Percentiles rank a stretch among this genome's conserved stretches.
Evolutionary conservation across 1,140 invertebrate species (phyloP).

Genomic region (Cyrtorhinus lividipennis): DNA sequence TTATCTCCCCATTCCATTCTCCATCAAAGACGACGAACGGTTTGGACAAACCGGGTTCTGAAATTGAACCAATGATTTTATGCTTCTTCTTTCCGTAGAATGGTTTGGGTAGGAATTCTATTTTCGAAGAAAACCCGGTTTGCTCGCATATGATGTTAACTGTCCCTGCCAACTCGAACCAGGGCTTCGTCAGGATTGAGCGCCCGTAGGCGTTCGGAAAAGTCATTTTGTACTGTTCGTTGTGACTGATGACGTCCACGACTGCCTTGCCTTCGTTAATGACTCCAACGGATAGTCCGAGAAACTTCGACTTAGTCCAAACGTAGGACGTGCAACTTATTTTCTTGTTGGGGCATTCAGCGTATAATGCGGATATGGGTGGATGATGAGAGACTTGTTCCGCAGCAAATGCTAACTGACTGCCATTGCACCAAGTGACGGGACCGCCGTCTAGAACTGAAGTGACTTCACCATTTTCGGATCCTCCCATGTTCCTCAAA

Average conservation of each 20-base stretch:
- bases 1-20: not conserved
- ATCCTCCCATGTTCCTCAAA: no score
- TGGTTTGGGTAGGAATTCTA: not conserved
- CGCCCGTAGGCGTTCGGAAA: not conserved
- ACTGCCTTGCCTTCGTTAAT: not conserved
- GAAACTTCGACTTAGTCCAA: not conserved
- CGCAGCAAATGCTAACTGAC: conserved; percentile 79
- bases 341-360: not conserved
- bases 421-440: conserved; percentile 62
- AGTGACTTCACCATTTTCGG: not conserved
- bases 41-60: not conserved
- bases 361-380: conserved; percentile 34
- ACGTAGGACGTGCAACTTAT: not conserved
- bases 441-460: conserved; percentile 47
- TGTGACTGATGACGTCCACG: not conserved
- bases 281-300: not conserved
- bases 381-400: conserved; percentile 99
- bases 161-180: not conserved
- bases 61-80: not conserved
- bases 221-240: not conserved
- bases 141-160: not conserved
- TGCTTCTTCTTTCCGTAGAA: not conserved
- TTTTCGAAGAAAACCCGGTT: not conserved
- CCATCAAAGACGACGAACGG: not conserved
- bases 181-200: not conserved